Percentiles rank a stretch among this genome's conserved stretches.
Evolutionary conservation across 2,797 vertebrate genomes (phyloP).

Genomic region (Cyprinodon diabolis): DNA sequence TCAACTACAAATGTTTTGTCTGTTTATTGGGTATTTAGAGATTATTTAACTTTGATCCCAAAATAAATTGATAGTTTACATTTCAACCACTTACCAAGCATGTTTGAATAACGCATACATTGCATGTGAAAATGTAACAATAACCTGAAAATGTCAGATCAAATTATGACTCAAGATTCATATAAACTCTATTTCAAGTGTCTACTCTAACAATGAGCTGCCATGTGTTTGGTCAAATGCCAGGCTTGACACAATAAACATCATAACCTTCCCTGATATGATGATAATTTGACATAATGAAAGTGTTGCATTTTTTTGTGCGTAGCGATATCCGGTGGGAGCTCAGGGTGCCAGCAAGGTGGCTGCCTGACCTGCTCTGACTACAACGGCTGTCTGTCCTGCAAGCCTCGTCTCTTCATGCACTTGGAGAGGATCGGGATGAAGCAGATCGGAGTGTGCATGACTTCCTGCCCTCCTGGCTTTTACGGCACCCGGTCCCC

Average conservation of each 20-base stretch:
- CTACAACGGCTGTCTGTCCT: conserved; percentile 98
- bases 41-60: background rate
- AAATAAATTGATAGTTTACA: background rate
- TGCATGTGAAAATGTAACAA: background rate
- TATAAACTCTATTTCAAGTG: background rate
- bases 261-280: background rate
- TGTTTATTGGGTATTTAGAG: background rate
- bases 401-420: conserved; percentile 97
- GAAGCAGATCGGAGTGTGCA: conserved; percentile 97
- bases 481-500: conserved; percentile 96
- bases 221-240: background rate
- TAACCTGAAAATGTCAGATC: background rate
- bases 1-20: background rate
- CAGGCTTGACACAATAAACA: background rate
- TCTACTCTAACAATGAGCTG: background rate
- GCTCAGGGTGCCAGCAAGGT: conserved; percentile 93
- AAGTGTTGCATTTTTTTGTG: conserved; percentile 21
- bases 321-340: conserved; percentile 89
- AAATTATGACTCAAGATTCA: background rate
- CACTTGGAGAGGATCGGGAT: conserved; percentile 97
- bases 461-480: conserved; percentile 94
- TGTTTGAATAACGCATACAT: background rate
- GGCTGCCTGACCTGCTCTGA: conserved; percentile 98
- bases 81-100: background rate
- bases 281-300: background rate